These are phyloP conservation scores for Arctia plantaginis DNA, from an alignment of 2,888 invertebrate species.

Conservation along the genomic window DNA sequence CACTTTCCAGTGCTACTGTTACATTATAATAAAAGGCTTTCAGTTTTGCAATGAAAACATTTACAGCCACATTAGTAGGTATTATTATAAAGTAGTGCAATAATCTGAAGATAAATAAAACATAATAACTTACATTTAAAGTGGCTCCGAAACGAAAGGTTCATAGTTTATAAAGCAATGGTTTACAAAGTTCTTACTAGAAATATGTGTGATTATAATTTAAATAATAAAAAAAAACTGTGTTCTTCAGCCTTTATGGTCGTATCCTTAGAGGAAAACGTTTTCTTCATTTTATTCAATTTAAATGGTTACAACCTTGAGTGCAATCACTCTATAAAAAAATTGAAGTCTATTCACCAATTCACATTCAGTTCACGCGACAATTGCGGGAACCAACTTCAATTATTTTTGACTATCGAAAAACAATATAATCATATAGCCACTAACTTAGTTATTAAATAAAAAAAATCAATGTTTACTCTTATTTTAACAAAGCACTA, in stretches of 20 bases:
- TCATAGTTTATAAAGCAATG: not conserved
- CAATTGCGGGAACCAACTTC: too few species aligned
- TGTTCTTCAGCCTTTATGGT: too few species aligned
- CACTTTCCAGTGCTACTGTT: conserved; percentile 28
- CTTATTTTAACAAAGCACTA: not conserved
- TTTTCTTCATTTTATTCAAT: too few species aligned
- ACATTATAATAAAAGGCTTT: conserved; percentile 41
- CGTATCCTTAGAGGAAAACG: too few species aligned
- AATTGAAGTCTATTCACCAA: too few species aligned
- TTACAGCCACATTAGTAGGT: conserved; percentile 39
- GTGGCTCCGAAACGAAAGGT: not conserved
- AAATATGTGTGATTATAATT: too few species aligned
- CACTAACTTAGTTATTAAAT: not conserved
- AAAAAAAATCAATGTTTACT: not conserved
- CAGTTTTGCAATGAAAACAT: conserved; percentile 42
- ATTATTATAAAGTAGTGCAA: conserved; percentile 31
- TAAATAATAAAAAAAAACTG: too few species aligned
- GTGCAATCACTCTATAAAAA: too few species aligned
- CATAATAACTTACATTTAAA: not conserved
- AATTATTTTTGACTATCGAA: too few species aligned
- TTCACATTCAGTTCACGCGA: too few species aligned
- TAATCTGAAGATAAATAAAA: conserved; percentile 29
- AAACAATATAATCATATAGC: too few species aligned
- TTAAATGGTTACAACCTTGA: too few species aligned
- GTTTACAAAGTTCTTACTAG: not conserved